Base-by-base conservation (phyloP, 2,797 vertebrate genomes). In the Lacerta agilis region DNA sequence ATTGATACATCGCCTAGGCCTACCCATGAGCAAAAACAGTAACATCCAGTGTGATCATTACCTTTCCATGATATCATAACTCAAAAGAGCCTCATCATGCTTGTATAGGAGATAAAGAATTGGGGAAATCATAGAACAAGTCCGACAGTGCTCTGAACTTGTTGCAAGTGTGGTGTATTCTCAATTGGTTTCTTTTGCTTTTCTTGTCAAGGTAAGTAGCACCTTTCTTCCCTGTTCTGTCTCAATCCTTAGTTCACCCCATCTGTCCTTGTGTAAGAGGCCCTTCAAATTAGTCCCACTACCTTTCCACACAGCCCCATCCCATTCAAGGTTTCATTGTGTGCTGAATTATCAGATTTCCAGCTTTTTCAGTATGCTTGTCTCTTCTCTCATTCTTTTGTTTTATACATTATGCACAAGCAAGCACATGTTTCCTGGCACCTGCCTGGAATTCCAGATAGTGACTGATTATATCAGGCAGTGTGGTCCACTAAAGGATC, bases 401-500 rank as follows among this genome's bases (percentile, higher is more conserved):
- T 15, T 61, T 1, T 6, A 6, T 2, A 18, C 17, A 0, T 55
- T 2, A 13, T n/a, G 0, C 20, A 61, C 5, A 38, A 0, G 7
- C 36, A 38, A 76, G 45, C 1, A 0, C 49, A 2, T 0, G 0
- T 72, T 79, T 49, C 0, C 86, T 55, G 85, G 83, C 91, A 87
- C 90, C 90, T 92, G 90, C 88, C 79, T 0, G 36, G 76, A 89
- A 1, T 0, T 33, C 1, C 17, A 9, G 88, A 83, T 84, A 90
- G 72, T 66, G 89, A 38, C 87, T 36, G 84, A 82, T 85, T 83
- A 71, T 81, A 66, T 85, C 89, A 43, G 86, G 38, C 20, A 0
- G 73, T 82, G 91, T 89, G 94, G 72, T 83, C 90, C 0, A 0
- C 86, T 0, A 64, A 77, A 87, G 67, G 13, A 23, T 87, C 1